These are phyloP conservation scores for Hermaeophaga mercurialis DNA, from an alignment of 2,888 invertebrate species.

Conservation along the genomic window DNA sequence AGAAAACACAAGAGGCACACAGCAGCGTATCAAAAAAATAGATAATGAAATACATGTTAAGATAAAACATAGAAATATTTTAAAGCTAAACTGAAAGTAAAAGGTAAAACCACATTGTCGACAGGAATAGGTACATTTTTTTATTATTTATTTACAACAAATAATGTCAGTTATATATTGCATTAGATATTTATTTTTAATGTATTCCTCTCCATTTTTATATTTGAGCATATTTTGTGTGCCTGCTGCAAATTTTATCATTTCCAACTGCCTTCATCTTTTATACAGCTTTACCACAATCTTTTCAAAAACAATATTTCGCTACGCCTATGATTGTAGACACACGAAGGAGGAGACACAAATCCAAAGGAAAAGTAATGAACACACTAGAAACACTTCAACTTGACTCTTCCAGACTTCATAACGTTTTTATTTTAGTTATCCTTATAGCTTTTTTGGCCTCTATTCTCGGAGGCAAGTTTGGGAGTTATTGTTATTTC, in stretches of 20 bases:
- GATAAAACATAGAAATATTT: neutral
- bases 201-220: neutral
- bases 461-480: neutral
- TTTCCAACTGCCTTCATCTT: too few relatives aligned
- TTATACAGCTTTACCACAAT: too few relatives aligned
- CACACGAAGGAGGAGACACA: conserved; percentile 1
- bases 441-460: conserved; percentile 9
- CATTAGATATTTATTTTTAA: neutral
- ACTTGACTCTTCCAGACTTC: conserved; percentile 11
- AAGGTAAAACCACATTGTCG: too few relatives aligned
- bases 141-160: too few relatives aligned
- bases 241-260: neutral
- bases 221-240: too few relatives aligned
- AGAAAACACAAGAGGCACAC: neutral
- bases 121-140: too few relatives aligned
- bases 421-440: conserved; percentile 14
- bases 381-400: conserved; percentile 4
- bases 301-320: neutral
- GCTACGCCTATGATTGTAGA: neutral
- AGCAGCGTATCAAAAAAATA: neutral
- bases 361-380: conserved; percentile 4
- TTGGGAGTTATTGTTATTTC: conserved; percentile 11
- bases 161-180: neutral
- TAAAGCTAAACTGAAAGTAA: too few relatives aligned
- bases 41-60: too few relatives aligned